Percentiles rank a stretch among this genome's conserved stretches.
Evolutionary conservation across 2,113 vertebrate species (phyloP).

Genomic region (Grammomys surdaster): DNA sequence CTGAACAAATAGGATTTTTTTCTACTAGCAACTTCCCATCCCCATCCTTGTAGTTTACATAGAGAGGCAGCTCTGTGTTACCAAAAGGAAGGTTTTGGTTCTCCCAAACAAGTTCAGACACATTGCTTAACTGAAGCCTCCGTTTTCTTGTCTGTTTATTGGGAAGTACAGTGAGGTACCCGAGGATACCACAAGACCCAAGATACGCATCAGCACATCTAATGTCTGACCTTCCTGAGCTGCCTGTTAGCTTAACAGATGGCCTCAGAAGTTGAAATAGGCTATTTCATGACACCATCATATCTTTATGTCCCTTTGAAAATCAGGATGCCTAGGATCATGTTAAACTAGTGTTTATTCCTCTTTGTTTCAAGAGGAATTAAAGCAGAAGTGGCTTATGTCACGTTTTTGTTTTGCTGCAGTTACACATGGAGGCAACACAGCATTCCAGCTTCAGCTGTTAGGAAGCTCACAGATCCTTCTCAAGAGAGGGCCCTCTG

Average conservation of each 20-base stretch:
- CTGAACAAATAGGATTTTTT: neutral
- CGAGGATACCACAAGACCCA: slow-evolving; percentile 39
- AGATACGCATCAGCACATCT: neutral
- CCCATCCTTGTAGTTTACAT: neutral
- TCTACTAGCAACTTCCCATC: neutral
- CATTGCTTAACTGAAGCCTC: neutral
- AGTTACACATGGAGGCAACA: neutral
- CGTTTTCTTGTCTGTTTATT: slow-evolving; percentile 25
- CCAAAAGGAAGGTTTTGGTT: neutral
- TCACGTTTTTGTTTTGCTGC: neutral
- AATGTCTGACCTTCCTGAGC: neutral
- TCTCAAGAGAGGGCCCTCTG: neutral
- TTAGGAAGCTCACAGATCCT: neutral
- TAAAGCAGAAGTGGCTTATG: slow-evolving; percentile 25
- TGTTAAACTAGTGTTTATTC: neutral
- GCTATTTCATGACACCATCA: neutral
- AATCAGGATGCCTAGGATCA: neutral
- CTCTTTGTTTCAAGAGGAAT: neutral
- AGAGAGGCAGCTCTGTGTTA: slow-evolving; percentile 9
- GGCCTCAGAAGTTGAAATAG: slow-evolving; percentile 11
- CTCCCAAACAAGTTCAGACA: neutral
- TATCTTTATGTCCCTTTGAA: neutral
- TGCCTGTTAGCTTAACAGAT: neutral
- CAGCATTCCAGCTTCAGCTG: neutral
- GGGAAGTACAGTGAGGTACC: neutral